A percentile compares a stretch with the other conserved stretches of the same genome.
Evolutionary conservation across 2,888 invertebrate genomes (phyloP).

Genomic region (Apodemia zela): DNA sequence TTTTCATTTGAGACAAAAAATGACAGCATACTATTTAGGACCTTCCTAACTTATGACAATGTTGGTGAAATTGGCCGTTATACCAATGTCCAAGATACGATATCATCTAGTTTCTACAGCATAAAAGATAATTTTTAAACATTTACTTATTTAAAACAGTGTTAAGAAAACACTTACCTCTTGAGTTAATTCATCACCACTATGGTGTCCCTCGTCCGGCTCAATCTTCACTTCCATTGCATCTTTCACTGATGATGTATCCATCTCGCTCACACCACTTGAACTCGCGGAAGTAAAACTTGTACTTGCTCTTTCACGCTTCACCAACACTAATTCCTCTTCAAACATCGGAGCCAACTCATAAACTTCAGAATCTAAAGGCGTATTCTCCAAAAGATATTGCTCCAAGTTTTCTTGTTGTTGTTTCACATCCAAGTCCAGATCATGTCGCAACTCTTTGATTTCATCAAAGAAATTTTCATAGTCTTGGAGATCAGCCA

Average conservation of each 20-base stretch:
- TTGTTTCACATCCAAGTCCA: conserved; percentile 67
- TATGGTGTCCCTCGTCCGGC: conserved; percentile 69
- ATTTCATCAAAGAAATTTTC: conserved; percentile 61
- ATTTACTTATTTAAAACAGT: neutral
- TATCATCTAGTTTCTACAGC: too few relatives aligned
- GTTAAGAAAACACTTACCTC: conserved; percentile 56
- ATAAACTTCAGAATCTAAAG: conserved; percentile 60
- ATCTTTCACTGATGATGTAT: conserved; percentile 50
- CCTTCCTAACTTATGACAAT: too few relatives aligned
- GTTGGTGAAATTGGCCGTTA: too few relatives aligned
- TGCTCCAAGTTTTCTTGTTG: conserved; percentile 64
- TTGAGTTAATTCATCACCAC: conserved; percentile 73
- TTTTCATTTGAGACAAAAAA: too few relatives aligned
- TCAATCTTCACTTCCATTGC: conserved; percentile 62
- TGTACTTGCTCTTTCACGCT: conserved; percentile 73
- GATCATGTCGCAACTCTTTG: conserved; percentile 59
- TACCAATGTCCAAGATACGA: too few relatives aligned
- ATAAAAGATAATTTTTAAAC: neutral
- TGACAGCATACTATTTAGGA: too few relatives aligned
- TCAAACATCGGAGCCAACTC: conserved; percentile 67
- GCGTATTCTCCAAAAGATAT: conserved; percentile 67
- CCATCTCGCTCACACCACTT: conserved; percentile 75
- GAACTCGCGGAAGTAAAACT: conserved; percentile 74
- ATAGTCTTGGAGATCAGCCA: conserved; percentile 80
- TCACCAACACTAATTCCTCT: conserved; percentile 62